Evolutionary conservation across 2,797 vertebrate genomes (phyloP).

Genomic region (Falco peregrinus): DNA sequence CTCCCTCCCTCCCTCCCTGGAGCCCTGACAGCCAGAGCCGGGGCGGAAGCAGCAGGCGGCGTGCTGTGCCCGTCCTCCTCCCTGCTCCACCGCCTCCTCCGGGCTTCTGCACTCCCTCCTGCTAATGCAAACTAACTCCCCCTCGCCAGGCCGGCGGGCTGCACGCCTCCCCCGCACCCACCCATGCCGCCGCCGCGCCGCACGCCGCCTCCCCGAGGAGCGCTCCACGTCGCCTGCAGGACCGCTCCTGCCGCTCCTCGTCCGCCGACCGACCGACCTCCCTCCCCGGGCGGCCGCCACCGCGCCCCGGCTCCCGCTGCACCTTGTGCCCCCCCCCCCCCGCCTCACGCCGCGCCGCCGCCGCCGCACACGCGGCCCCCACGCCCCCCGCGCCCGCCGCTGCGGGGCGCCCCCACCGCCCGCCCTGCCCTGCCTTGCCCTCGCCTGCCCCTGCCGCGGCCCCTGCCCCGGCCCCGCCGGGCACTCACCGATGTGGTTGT

Average conservation of each 20-base stretch:
- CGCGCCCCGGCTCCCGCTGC: slow-evolving; percentile 11
- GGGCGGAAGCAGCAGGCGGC: slow-evolving; percentile 76
- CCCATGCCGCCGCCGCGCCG: slow-evolving; percentile 7
- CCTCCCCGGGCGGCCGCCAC: not conserved
- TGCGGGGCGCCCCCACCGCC: no score
- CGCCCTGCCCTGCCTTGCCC: slow-evolving; percentile 6
- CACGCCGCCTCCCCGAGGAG: slow-evolving; percentile 1
- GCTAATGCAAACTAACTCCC: slow-evolving; percentile 68
- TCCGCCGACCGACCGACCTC: not conserved
- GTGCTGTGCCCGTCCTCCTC: slow-evolving; percentile 57
- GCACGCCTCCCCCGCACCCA: slow-evolving; percentile 11
- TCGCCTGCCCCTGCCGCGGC: no score
- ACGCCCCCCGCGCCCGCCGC: not conserved
- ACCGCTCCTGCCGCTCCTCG: not conserved
- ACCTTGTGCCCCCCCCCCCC: slow-evolving; percentile 5
- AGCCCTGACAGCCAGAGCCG: slow-evolving; percentile 75
- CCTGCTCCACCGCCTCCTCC: slow-evolving; percentile 21
- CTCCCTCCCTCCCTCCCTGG: slow-evolving; percentile 70
- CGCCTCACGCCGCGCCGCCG: not conserved
- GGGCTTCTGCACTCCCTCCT: slow-evolving; percentile 60
- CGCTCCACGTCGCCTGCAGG: slow-evolving; percentile 15
- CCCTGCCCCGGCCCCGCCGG: slow-evolving; percentile 25
- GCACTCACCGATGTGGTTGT: slow-evolving; percentile 93
- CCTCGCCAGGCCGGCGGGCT: slow-evolving; percentile 11
- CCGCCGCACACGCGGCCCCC: not conserved